phyloP scores from a whole-genome alignment of 2,797 vertebrate species.

The Silurus lanzhouensis region DNA sequence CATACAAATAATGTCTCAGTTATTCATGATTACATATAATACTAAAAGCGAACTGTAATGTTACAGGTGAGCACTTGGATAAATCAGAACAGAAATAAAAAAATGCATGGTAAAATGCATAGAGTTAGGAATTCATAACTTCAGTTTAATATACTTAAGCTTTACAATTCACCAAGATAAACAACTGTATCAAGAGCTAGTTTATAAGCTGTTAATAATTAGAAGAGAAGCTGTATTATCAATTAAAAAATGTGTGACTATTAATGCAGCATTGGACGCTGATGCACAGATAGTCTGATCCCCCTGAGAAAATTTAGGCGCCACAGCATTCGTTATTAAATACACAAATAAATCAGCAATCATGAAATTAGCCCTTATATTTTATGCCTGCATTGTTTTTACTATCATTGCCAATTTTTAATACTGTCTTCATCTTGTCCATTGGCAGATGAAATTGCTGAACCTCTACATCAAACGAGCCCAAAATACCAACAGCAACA shows the following conservation, averaged over 20 bases:
- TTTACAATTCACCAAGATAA: background rate
- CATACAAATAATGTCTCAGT: background rate
- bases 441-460: constrained; percentile 92
- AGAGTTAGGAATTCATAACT: background rate
- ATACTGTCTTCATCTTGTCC: constrained; percentile 9
- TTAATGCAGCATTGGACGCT: too few species aligned
- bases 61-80: background rate
- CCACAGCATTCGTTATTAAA: background rate
- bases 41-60: background rate
- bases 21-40: background rate
- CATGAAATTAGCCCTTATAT: background rate
- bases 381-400: background rate
- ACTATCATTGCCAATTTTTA: background rate
- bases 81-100: background rate
- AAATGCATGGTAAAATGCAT: background rate
- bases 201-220: background rate
- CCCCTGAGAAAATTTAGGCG: background rate
- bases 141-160: background rate
- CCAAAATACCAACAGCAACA: constrained; percentile 94
- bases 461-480: constrained; percentile 98
- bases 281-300: background rate
- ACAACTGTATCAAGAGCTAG: background rate
- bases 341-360: background rate
- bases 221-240: background rate
- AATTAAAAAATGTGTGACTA: too few species aligned